These are phyloP conservation scores for Neocloeon triangulifer DNA, from an alignment of 1,140 invertebrate species.

Conservation along the genomic window DNA sequence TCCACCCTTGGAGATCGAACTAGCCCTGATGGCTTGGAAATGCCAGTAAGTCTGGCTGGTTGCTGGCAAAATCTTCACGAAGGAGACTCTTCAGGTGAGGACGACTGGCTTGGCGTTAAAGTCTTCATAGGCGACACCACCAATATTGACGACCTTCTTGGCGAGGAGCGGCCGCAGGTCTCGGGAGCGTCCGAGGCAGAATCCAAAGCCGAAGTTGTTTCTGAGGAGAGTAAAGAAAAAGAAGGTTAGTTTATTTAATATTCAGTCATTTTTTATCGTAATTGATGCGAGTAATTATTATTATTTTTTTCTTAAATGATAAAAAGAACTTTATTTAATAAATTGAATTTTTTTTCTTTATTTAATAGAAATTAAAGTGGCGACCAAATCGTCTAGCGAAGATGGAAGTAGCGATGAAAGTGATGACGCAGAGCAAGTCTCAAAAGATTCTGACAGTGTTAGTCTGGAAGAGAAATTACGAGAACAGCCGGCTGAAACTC, in stretches of 20 bases:
- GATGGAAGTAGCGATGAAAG: too few species aligned
- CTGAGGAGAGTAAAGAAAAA: too few species aligned
- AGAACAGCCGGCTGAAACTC: too few species aligned
- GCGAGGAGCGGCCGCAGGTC: conserved; percentile 13
- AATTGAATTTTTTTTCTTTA: too few species aligned
- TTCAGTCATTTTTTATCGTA: not conserved
- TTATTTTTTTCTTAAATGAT: conserved; percentile 2
- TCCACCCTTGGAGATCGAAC: conserved; percentile 48
- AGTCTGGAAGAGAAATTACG: too few species aligned
- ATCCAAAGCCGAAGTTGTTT: too few species aligned
- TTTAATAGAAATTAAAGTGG: too few species aligned
- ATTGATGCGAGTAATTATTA: too few species aligned
- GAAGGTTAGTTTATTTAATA: conserved; percentile 1
- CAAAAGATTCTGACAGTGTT: not conserved
- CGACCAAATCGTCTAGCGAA: too few species aligned
- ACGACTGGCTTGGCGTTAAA: conserved; percentile 13
- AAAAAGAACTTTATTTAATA: too few species aligned
- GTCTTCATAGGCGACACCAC: conserved; percentile 54
- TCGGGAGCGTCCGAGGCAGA: not conserved
- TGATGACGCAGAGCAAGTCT: not conserved
- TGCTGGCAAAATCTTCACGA: conserved; percentile 32
- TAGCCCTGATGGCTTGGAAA: conserved; percentile 45
- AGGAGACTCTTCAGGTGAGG: conserved; percentile 6
- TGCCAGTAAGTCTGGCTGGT: conserved; percentile 14
- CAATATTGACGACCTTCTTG: conserved; percentile 64